phyloP scores from a whole-genome alignment of 2,797 vertebrate species.

The Hyperoplus immaculatus region DNA sequence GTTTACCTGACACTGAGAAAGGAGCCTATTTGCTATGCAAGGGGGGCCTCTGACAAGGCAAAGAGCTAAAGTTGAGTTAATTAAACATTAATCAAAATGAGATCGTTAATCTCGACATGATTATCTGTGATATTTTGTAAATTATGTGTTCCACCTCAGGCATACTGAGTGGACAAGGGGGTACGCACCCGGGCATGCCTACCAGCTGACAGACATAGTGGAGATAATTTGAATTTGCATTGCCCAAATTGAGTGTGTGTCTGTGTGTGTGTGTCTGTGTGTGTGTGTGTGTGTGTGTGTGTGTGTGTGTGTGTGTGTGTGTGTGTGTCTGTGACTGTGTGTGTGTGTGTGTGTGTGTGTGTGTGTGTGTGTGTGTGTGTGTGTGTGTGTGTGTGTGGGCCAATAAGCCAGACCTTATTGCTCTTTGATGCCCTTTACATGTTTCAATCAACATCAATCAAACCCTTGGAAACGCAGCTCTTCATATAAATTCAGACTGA shows the following conservation, averaged over 20 bases:
- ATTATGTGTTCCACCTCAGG: constrained; percentile 63
- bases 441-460: constrained; percentile 85
- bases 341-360: constrained; percentile 1
- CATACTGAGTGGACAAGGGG: constrained; percentile 41
- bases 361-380: not conserved
- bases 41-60: constrained; percentile 46
- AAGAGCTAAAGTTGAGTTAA: constrained; percentile 78
- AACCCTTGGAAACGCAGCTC: constrained; percentile 62
- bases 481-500: constrained; percentile 70
- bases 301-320: not conserved
- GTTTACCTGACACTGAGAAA: constrained; percentile 57
- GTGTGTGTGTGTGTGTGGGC: not conserved
- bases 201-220: constrained; percentile 24
- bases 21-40: constrained; percentile 72
- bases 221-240: constrained; percentile 20
- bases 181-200: constrained; percentile 13
- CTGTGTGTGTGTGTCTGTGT: not conserved
- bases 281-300: not conserved
- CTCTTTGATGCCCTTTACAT: constrained; percentile 82
- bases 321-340: not conserved
- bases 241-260: not conserved
- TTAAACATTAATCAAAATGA: constrained; percentile 84
- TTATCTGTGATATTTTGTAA: constrained; percentile 81
- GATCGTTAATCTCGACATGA: constrained; percentile 78
- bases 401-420: constrained; percentile 42